phyloP scores from a whole-genome alignment of 2,797 vertebrate species.

The Halcyon badia region DNA sequence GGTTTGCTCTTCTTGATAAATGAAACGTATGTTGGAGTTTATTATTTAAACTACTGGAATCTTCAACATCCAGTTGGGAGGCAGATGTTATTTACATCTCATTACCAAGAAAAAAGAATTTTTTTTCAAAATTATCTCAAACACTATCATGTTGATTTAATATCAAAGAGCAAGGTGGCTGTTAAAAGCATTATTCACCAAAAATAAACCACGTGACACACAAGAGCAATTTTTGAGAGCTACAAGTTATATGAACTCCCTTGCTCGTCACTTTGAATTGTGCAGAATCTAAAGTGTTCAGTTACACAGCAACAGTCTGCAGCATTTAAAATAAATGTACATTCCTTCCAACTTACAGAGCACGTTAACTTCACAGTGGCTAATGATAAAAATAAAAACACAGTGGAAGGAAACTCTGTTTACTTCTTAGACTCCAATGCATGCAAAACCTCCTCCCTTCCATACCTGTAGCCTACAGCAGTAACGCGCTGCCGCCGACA shows the following conservation, averaged over 20 bases:
- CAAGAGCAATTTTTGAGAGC: background rate
- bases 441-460: background rate
- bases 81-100: background rate
- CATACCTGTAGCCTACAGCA: constrained; percentile 95
- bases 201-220: background rate
- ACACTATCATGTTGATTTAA: background rate
- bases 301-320: background rate
- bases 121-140: background rate
- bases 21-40: background rate
- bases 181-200: background rate
- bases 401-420: background rate
- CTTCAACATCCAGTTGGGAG: background rate
- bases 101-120: background rate
- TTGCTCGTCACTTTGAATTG: background rate
- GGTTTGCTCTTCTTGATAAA: background rate
- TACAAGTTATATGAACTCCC: background rate
- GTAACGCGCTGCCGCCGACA: constrained; percentile 89
- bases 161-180: background rate
- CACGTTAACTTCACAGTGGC: background rate
- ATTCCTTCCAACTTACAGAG: background rate
- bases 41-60: background rate
- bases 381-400: background rate
- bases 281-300: background rate
- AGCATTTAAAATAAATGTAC: background rate
- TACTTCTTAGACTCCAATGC: background rate